These are phyloP conservation scores for Gari tellinella DNA, from an alignment of 2,888 invertebrate genomes.

Conservation along the genomic window DNA sequence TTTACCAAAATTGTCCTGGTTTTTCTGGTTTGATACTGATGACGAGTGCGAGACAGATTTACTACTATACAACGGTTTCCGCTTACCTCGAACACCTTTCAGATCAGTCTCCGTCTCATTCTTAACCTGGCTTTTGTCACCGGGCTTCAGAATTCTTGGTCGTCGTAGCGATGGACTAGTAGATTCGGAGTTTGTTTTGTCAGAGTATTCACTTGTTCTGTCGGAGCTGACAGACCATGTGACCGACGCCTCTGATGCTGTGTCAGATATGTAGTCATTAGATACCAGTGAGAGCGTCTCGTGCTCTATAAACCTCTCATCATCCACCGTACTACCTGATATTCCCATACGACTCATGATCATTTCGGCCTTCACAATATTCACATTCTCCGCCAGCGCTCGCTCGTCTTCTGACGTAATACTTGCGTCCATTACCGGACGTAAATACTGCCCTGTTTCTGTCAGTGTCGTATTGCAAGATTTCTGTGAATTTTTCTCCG, in stretches of 20 bases:
- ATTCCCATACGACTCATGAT: slow-evolving; percentile 80
- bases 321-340: slow-evolving; percentile 79
- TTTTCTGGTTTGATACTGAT: slow-evolving; percentile 12
- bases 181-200: slow-evolving; percentile 65
- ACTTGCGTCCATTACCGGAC: slow-evolving; percentile 36
- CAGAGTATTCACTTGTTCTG: slow-evolving; percentile 68
- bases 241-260: slow-evolving; percentile 77
- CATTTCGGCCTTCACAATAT: slow-evolving; percentile 86
- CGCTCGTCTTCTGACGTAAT: slow-evolving; percentile 84
- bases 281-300: slow-evolving; percentile 90
- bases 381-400: slow-evolving; percentile 87
- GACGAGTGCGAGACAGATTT: slow-evolving; percentile 34
- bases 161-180: slow-evolving; percentile 63
- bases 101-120: slow-evolving; percentile 49
- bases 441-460: not conserved
- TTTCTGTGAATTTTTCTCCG: slow-evolving; percentile 15
- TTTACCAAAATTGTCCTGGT: slow-evolving; percentile 28
- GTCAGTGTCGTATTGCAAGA: slow-evolving; percentile 30
- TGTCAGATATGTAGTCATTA: slow-evolving; percentile 90
- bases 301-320: slow-evolving; percentile 86
- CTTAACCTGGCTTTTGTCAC: slow-evolving; percentile 50
- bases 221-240: slow-evolving; percentile 79
- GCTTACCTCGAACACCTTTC: slow-evolving; percentile 69
- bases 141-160: slow-evolving; percentile 86
- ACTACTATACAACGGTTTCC: slow-evolving; percentile 74